phyloP scores from a whole-genome alignment of 92 coral and sea anemone species.

The Actinostola sp. region DNA sequence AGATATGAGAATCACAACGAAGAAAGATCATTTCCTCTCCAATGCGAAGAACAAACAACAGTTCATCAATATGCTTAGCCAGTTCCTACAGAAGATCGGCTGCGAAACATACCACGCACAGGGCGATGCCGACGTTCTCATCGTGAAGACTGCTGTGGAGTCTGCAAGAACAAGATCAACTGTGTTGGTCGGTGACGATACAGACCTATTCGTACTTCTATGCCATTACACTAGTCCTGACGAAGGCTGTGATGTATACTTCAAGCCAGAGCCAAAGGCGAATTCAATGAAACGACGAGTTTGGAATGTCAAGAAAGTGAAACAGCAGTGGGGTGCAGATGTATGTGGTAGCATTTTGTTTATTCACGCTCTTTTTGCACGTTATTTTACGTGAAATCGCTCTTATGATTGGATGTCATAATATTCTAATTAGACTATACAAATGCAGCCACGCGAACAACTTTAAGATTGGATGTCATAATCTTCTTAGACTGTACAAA shows the following conservation, averaged over 20 bases:
- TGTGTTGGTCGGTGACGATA: constrained; percentile 52
- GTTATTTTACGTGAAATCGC: too few species aligned
- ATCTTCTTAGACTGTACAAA: too few species aligned
- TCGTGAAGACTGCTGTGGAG: constrained; percentile 47
- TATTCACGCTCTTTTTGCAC: too few species aligned
- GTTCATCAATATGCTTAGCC: constrained; percentile 35
- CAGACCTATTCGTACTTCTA: constrained; percentile 49
- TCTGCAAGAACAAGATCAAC: constrained; percentile 29
- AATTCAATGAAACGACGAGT: constrained; percentile 34
- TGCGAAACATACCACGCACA: constrained; percentile 37
- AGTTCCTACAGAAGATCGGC: background rate
- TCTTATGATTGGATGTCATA: too few species aligned
- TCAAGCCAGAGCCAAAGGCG: constrained; percentile 43
- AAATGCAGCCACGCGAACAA: too few species aligned
- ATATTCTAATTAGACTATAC: too few species aligned
- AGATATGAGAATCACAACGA: constrained; percentile 34
- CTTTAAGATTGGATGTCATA: too few species aligned
- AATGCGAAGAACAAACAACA: constrained; percentile 40
- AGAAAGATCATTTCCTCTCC: constrained; percentile 44
- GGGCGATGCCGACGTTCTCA: constrained; percentile 59
- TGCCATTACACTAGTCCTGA: constrained; percentile 21
- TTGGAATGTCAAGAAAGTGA: constrained; percentile 48
- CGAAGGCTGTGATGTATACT: constrained; percentile 14
- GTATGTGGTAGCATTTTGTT: constrained; percentile 35
- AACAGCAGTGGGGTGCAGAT: constrained; percentile 27